Conservation (phyloP, 2,797 vertebrate genomes). For the Chaunax sp. region DNA sequence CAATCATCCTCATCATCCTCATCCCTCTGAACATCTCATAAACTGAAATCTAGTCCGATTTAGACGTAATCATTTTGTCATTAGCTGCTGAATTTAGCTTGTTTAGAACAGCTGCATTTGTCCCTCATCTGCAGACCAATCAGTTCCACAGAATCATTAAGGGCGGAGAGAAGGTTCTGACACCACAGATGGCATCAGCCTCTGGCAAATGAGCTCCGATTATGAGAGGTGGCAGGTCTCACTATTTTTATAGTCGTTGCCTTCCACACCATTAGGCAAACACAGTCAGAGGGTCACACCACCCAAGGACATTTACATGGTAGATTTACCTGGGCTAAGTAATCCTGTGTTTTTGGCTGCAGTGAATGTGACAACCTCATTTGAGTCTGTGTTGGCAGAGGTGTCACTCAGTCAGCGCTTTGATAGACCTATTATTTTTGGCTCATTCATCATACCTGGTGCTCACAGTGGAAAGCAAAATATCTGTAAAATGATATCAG, state of each 20-base stretch:
- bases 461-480: slow-evolving; percentile 57
- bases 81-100: slow-evolving; percentile 49
- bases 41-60: slow-evolving; percentile 44
- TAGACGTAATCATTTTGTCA: slow-evolving; percentile 48
- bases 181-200: slow-evolving; percentile 78
- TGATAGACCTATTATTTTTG: slow-evolving; percentile 67
- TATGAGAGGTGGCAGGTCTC: slow-evolving; percentile 76
- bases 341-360: slow-evolving; percentile 60
- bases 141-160: slow-evolving; percentile 76
- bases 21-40: slow-evolving; percentile 30
- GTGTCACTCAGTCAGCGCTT: slow-evolving; percentile 40
- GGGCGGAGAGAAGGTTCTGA: slow-evolving; percentile 61
- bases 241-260: slow-evolving; percentile 63
- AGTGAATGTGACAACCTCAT: slow-evolving; percentile 57
- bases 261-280: slow-evolving; percentile 74
- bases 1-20: slow-evolving; percentile 34
- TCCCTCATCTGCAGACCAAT: slow-evolving; percentile 54
- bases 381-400: slow-evolving; percentile 56
- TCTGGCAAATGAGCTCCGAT: slow-evolving; percentile 79
- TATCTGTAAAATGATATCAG: slow-evolving; percentile 69
- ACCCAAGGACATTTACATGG: slow-evolving; percentile 69
- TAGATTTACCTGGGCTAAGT: slow-evolving; percentile 64
- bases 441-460: slow-evolving; percentile 68
- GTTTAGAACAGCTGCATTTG: slow-evolving; percentile 65
- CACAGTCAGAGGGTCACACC: slow-evolving; percentile 58